Evolutionary conservation across 2,797 vertebrate species (phyloP).

Genomic region (Hippoglossus hippoglossus): DNA sequence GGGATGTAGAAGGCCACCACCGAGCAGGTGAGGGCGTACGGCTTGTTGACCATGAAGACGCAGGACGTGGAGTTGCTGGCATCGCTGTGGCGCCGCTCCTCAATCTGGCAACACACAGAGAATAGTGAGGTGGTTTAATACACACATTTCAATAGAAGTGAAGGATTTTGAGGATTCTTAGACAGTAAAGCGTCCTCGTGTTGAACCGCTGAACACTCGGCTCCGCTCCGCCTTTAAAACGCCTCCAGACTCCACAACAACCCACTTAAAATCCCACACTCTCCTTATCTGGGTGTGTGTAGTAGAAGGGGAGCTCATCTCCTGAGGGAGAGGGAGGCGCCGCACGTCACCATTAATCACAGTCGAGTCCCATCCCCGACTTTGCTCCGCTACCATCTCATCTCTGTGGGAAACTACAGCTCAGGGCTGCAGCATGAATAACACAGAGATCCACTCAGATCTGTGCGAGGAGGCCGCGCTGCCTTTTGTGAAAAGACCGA

Average conservation of each 20-base stretch:
- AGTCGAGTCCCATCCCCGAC: neutral
- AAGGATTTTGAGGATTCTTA: neutral
- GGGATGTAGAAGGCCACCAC: constrained; percentile 99
- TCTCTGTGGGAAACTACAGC: constrained; percentile 37
- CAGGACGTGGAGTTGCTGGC: constrained; percentile 93
- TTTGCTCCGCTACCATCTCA: constrained; percentile 23
- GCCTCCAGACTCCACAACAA: constrained; percentile 15
- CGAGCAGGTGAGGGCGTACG: constrained; percentile 97
- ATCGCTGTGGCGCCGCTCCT: constrained; percentile 87
- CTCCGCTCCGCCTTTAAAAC: neutral
- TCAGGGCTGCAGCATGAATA: constrained; percentile 23
- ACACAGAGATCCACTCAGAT: constrained; percentile 18
- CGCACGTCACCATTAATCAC: constrained; percentile 47
- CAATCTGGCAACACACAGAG: constrained; percentile 83
- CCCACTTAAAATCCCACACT: constrained; percentile 14
- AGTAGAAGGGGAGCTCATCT: neutral
- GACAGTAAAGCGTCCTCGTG: too few relatives aligned
- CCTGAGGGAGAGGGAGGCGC: constrained; percentile 20
- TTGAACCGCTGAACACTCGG: neutral
- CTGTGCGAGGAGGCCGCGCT: fast-evolving
- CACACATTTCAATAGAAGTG: neutral
- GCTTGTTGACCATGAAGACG: constrained; percentile 99
- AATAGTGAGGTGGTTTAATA: neutral
- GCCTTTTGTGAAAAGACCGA: neutral
- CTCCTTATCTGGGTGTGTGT: neutral